Conservation (phyloP, 2,113 vertebrate genomes). For the Peucedramus taeniatus region DNA sequence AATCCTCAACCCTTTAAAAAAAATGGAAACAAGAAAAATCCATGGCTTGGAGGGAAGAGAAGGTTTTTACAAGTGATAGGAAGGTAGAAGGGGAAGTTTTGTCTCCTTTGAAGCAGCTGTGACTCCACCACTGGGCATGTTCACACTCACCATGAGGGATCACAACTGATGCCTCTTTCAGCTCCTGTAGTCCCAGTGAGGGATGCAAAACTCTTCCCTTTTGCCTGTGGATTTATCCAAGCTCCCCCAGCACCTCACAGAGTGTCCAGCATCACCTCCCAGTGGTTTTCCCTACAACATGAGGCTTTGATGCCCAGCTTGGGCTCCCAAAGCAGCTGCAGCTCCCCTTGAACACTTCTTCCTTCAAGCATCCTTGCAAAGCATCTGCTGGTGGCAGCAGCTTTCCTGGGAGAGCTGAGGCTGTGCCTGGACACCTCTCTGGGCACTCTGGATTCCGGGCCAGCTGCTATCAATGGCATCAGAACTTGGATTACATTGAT, state of each 20-base stretch:
- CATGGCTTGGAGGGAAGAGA: not conserved
- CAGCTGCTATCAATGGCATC: slow-evolving; percentile 6
- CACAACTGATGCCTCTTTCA: not conserved
- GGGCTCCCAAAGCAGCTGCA: not conserved
- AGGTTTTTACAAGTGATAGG: not conserved
- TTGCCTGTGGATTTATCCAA: not conserved
- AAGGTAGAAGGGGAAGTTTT: not conserved
- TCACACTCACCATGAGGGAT: not conserved
- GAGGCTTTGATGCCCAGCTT: not conserved
- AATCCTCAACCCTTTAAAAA: not conserved
- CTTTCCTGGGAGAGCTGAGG: not conserved
- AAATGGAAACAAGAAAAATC: not conserved
- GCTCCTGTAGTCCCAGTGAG: not conserved
- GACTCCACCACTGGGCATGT: not conserved
- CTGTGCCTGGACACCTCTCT: not conserved
- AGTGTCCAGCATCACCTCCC: not conserved
- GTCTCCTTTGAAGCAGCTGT: not conserved
- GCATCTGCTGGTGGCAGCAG: not conserved
- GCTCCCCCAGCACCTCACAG: not conserved
- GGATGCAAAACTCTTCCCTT: not conserved
- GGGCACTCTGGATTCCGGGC: not conserved
- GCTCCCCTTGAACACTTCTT: not conserved
- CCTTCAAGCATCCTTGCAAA: not conserved
- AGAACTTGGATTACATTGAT: slow-evolving; percentile 27
- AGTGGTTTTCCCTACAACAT: not conserved